Base-by-base conservation (phyloP, 2,797 vertebrate genomes). In the Nasua narica region DNA sequence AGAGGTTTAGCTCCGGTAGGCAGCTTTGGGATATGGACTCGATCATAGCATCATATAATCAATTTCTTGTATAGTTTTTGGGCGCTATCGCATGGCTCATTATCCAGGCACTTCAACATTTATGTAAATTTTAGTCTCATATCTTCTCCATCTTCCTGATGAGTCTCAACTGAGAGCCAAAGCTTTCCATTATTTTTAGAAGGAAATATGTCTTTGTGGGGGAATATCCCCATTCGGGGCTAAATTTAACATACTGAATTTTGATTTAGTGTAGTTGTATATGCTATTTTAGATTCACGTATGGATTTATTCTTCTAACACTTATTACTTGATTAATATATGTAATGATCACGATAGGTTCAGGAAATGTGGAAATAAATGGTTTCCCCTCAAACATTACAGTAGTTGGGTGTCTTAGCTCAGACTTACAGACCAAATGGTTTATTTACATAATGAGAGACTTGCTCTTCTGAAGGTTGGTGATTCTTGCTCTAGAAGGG, bases 71-170 rank as follows among this genome's bases (percentile, higher is more conserved):
- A 4, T 5, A 43, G 21, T 37, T 69, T 32, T 40, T 10, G 16
- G 50, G 10, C 32, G 19, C 1, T 0, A 0, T 4, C 60, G 2
- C n/a, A 0, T 2, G 16, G 32, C 0, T 25, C 18, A 0, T 27
- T 52, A 12, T 16, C 52, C 1, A 50, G 56, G 0, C 29, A 43
- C 14, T 86, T 95, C 54, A 14, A 35, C 27, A 3, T 0, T n/a
- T 43, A 7, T 74, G 18, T 32, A 13, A 37, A 25, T 11, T 76
- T 13, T 6, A 1, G 25, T 12, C 12, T 72, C 16, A 3, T 50
- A 60, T 93, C 32, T 27, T 74, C 27, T 86, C 29, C 13, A 2
- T 40, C 72, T 87, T 46, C n/a, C 35, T 43, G 56, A 19, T 32
- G 43, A 9, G 70, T 86, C 32, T 76, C 27, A 48, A 5, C 2